Percentiles rank a stretch among this genome's conserved stretches.
Conservation (phyloP, 2,888 invertebrate genomes). For the Nephrotoma flavescens region DNA sequence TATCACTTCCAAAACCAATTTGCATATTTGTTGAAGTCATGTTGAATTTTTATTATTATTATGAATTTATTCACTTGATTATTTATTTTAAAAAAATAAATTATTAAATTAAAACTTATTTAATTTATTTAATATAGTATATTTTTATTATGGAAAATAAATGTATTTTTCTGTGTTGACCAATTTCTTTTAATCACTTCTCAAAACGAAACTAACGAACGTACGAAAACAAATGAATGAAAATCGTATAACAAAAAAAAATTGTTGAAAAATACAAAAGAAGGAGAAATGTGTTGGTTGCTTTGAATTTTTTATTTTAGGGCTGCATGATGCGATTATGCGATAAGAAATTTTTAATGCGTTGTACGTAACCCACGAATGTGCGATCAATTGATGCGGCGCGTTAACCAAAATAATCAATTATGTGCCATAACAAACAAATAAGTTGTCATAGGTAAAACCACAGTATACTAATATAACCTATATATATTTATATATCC, state of each 20-base stretch:
- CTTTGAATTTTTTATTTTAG: background rate
- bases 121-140: background rate
- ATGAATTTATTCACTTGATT: background rate
- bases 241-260: background rate
- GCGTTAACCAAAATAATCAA: too few relatives aligned
- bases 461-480: too few relatives aligned
- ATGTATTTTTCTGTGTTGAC: background rate
- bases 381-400: too few relatives aligned
- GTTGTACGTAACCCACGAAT: too few relatives aligned
- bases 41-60: conserved; percentile 12
- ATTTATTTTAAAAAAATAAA: background rate
- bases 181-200: background rate
- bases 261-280: background rate
- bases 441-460: too few relatives aligned
- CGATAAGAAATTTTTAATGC: background rate
- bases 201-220: conserved; percentile 1
- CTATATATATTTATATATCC: too few relatives aligned
- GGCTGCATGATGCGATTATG: background rate
- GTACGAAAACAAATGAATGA: conserved; percentile 2
- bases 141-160: background rate
- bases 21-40: conserved; percentile 48
- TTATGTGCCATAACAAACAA: too few relatives aligned
- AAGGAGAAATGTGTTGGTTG: background rate
- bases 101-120: background rate
- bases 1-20: conserved; percentile 40